Evolutionary conservation across 2,797 vertebrate species (phyloP).

Genomic region (Fringilla coelebs): DNA sequence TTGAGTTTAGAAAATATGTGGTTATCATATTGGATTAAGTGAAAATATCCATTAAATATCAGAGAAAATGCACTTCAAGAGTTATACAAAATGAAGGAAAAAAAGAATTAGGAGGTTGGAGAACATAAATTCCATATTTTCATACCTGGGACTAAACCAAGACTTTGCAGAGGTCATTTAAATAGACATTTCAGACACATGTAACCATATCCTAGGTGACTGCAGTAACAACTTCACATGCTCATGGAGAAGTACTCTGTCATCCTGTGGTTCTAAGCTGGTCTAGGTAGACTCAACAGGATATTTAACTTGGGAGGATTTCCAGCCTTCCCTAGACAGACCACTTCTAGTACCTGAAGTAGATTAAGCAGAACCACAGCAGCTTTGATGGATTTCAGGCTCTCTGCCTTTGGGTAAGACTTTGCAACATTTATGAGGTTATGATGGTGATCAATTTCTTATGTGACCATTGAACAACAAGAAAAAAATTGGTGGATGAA

Average conservation of each 20-base stretch:
- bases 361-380: neutral
- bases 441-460: neutral
- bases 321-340: neutral
- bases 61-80: neutral
- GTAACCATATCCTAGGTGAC: neutral
- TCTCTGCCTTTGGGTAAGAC: neutral
- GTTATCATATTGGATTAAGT: neutral
- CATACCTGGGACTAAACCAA: neutral
- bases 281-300: neutral
- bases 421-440: neutral
- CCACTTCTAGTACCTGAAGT: neutral
- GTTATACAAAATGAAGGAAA: neutral
- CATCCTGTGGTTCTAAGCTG: neutral
- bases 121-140: neutral
- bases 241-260: neutral
- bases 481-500: neutral
- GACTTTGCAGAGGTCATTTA: neutral
- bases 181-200: neutral
- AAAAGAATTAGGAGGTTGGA: neutral
- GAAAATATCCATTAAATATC: neutral
- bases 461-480: neutral
- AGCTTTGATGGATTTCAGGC: neutral
- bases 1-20: neutral
- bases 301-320: neutral
- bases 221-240: neutral